These are phyloP conservation scores for Bombus consobrinus DNA, from an alignment of 1,140 invertebrate genomes.

Conservation along the genomic window DNA sequence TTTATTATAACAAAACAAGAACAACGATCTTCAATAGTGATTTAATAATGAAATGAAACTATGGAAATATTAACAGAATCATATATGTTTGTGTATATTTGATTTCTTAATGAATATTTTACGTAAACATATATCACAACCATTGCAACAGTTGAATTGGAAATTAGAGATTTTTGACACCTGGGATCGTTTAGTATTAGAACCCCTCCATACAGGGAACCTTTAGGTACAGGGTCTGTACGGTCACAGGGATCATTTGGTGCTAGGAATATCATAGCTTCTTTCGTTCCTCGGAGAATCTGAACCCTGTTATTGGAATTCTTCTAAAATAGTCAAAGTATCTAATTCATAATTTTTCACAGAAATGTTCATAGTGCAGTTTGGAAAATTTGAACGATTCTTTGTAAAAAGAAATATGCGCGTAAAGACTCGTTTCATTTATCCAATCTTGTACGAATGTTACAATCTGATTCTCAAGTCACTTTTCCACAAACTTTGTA, in stretches of 20 bases:
- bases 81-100: neutral
- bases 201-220: no score
- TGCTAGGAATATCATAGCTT: neutral
- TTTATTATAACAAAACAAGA: neutral
- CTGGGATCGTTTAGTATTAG: neutral
- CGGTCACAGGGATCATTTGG: neutral
- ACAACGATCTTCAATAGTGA: neutral
- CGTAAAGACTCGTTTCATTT: neutral
- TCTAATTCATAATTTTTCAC: neutral
- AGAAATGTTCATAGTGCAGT: neutral
- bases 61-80: neutral
- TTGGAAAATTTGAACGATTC: no score
- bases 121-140: neutral
- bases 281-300: neutral
- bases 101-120: neutral
- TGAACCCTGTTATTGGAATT: no score
- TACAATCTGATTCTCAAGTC: no score
- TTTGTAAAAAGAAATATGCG: neutral
- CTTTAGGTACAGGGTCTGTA: neutral
- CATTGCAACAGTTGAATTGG: neutral
- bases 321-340: no score
- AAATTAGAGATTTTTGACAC: neutral
- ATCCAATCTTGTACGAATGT: neutral
- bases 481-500: neutral
- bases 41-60: neutral